Evolutionary conservation across 2,797 vertebrate species (phyloP).

Genomic region (Etheostoma nigrum): DNA sequence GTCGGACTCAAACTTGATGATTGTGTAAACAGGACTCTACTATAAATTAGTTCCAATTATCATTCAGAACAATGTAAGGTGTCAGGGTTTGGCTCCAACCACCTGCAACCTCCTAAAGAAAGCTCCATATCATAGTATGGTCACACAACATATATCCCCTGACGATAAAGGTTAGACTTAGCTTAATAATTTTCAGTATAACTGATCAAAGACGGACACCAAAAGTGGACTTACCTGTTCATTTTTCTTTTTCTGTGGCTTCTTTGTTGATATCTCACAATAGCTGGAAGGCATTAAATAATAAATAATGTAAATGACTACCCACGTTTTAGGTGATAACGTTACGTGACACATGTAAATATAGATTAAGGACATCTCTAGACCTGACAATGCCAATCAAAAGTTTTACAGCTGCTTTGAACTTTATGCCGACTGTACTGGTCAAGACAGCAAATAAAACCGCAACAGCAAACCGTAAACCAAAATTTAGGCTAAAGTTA

Average conservation of each 20-base stretch:
- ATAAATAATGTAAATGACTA: constrained; percentile 6
- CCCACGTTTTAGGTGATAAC: neutral
- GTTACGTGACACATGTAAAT: neutral
- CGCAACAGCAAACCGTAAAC: neutral
- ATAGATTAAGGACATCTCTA: neutral
- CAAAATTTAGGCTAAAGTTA: neutral
- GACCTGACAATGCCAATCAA: neutral
- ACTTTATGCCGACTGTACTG: too few species aligned
- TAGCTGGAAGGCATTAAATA: constrained; percentile 76
- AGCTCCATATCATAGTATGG: neutral
- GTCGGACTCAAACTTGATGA: constrained; percentile 5
- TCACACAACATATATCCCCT: neutral
- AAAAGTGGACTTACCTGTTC: constrained; percentile 71
- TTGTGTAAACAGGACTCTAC: neutral
- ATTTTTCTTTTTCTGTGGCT: constrained; percentile 76
- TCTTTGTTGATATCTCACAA: constrained; percentile 80
- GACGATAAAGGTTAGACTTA: neutral
- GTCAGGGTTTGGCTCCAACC: neutral
- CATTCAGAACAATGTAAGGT: neutral
- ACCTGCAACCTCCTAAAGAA: neutral
- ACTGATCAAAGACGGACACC: neutral
- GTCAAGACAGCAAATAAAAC: neutral
- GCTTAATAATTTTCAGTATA: neutral
- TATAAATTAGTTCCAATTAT: neutral
- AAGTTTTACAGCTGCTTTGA: too few species aligned